Conservation (phyloP, 2,797 vertebrate species). For the Brotula barbata region DNA sequence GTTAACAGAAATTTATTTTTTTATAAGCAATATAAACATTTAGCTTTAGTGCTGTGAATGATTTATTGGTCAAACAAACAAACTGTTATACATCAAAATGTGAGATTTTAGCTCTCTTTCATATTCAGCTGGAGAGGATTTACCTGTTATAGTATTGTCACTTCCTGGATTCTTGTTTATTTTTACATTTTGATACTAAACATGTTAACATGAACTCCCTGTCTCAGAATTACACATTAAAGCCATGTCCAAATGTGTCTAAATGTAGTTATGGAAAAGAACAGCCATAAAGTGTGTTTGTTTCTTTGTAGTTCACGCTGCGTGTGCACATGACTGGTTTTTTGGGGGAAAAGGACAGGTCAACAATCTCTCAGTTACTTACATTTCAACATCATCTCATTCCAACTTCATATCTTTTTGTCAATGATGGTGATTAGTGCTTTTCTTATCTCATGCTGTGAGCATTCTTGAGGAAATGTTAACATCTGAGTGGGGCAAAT, state of each 20-base stretch:
- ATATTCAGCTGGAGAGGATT: conserved; percentile 1
- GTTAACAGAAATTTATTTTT: conserved; percentile 52
- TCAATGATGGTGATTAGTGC: too few relatives aligned
- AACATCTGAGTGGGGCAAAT: too few relatives aligned
- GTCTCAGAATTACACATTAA: conserved; percentile 33
- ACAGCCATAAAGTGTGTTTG: conserved; percentile 31
- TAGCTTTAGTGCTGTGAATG: conserved; percentile 27
- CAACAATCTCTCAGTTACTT: background rate
- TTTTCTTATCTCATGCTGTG: too few relatives aligned
- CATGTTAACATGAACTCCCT: conserved; percentile 37
- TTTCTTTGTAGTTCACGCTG: conserved; percentile 6
- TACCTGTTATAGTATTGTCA: conserved; percentile 18
- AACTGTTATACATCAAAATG: conserved; percentile 26
- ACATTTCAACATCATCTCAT: too few relatives aligned
- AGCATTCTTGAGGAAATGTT: too few relatives aligned
- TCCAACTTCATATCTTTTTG: too few relatives aligned
- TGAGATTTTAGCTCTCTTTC: conserved; percentile 22
- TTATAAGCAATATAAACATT: conserved; percentile 32
- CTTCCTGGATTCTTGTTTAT: conserved; percentile 47
- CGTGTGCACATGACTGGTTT: conserved; percentile 5
- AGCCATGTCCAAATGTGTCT: conserved; percentile 39
- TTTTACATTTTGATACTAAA: conserved; percentile 70
- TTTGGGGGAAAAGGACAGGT: background rate
- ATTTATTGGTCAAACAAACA: conserved; percentile 5
- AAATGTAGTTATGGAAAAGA: conserved; percentile 10